phyloP scores from a whole-genome alignment of 2,888 invertebrate species.

The Sminthurinus aureus region DNA sequence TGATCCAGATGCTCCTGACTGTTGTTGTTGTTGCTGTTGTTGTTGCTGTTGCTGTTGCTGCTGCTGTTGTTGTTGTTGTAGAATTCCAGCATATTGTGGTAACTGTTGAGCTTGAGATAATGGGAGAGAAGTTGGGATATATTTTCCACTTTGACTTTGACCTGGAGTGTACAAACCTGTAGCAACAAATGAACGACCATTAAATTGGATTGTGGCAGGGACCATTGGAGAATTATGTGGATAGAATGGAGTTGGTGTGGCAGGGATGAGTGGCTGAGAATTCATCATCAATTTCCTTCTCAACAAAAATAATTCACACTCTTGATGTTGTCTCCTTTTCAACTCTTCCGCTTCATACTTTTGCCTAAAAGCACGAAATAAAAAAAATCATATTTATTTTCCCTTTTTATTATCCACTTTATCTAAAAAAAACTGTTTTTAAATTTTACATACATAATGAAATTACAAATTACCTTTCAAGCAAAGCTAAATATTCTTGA shows the following conservation, averaged over 20 bases:
- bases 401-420: neutral
- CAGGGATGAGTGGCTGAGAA: slow-evolving; percentile 38
- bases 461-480: slow-evolving; percentile 48
- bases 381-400: neutral
- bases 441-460: neutral
- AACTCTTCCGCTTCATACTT: slow-evolving; percentile 68
- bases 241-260: slow-evolving; percentile 35
- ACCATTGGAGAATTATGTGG: slow-evolving; percentile 7
- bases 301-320: slow-evolving; percentile 60
- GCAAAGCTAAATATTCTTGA: slow-evolving; percentile 54
- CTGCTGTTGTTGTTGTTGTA: slow-evolving; percentile 22
- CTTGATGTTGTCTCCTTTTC: slow-evolving; percentile 65
- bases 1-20: neutral
- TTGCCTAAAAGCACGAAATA: slow-evolving; percentile 62
- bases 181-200: slow-evolving; percentile 32
- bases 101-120: neutral
- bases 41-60: slow-evolving; percentile 31
- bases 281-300: slow-evolving; percentile 52
- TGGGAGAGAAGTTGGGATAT: slow-evolving; percentile 21
- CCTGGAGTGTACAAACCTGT: slow-evolving; percentile 2
- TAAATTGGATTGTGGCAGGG: slow-evolving; percentile 34
- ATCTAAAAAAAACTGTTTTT: too few relatives aligned
- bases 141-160: slow-evolving; percentile 15
- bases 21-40: slow-evolving; percentile 19
- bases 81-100: slow-evolving; percentile 27